Evolutionary conservation across 2,888 invertebrate genomes (phyloP), one percentile per base, ranked within the genome.

Genomic region (Lepidocyrtoides sp.): DNA sequence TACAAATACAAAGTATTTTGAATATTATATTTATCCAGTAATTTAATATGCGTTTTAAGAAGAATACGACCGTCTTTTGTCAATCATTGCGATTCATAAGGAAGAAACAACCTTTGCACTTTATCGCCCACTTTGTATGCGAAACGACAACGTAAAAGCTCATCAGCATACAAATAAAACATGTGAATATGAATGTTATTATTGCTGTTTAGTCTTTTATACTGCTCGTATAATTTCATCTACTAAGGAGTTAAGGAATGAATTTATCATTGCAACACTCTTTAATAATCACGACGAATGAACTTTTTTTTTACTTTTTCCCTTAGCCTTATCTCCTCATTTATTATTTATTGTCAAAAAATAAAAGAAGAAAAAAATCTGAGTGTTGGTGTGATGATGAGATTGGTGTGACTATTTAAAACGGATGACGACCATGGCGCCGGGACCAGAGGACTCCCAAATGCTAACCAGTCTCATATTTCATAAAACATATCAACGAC

Each of bases 401-500:
- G 48, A 51, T 77, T 77, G 51, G 51, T 51, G 77, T 51, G 51
- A 51, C 48, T 48, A 51, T 77, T 26, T 51, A 32, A 79, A 79
- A 57, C 5, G 57, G 72, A 48, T 36, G 51, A 60, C 77, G 69
- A 51, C 69, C 66, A 48, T 88, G 87, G 87, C 87, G 87, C 81
- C 87, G 79, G 81, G 81, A 48, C 81, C 23, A 29, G 36, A 36
- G 66, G 41, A 72, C 54, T 66, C 57, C 66, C 29, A 86, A 75
- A 57, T 1, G 57, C 29, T 57, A 44, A 14, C 66, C 66, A 66
- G 23, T 36, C 29, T 26, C 81, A 88, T 88, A 88, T 79, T 79
- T 81, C 79, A 88, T 88, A 81, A 29, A 51, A 36, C 77, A 81
- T 81, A 88, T 81, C 79, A 88, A 54, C 87, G 69, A 88, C 87